Evolutionary conservation across 1,140 invertebrate genomes (phyloP).

Genomic region (Drosophila arawakana): DNA sequence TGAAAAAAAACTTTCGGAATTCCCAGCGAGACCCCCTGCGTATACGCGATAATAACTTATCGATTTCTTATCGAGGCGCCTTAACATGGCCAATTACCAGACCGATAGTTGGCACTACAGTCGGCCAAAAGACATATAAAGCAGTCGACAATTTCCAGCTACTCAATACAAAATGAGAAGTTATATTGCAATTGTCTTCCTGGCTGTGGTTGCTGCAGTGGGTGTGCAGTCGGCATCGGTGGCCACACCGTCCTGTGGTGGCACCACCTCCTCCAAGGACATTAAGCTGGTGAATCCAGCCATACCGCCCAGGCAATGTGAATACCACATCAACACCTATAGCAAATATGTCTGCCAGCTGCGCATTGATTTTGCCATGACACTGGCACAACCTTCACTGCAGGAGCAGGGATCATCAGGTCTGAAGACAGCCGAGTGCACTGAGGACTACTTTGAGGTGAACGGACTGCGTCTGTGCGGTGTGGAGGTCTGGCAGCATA

Average conservation of each 20-base stretch:
- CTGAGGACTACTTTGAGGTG: conserved; percentile 65
- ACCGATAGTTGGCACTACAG: conserved; percentile 1
- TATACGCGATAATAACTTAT: conserved; percentile 40
- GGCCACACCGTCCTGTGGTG: conserved; percentile 66
- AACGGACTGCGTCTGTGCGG: conserved; percentile 65
- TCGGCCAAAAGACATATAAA: conserved; percentile 48
- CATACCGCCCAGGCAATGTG: conserved; percentile 63
- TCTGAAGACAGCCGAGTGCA: conserved; percentile 60
- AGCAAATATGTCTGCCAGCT: conserved; percentile 77
- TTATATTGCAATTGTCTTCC: conserved; percentile 31
- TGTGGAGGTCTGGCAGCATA: conserved; percentile 68
- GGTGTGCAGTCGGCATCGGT: conserved; percentile 51
- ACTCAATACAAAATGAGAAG: conserved; percentile 46
- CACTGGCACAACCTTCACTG: conserved; percentile 60
- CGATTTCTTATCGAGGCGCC: conserved; percentile 51
- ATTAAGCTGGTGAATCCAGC: conserved; percentile 63
- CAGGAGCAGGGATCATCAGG: conserved; percentile 6
- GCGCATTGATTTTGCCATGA: conserved; percentile 70
- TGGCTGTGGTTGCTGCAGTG: conserved; percentile 13
- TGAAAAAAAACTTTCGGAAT: background rate
- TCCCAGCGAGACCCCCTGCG: background rate
- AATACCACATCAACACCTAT: conserved; percentile 63
- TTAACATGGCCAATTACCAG: conserved; percentile 48
- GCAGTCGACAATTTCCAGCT: background rate
- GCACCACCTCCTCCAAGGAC: conserved; percentile 61